A percentile compares a stretch with the other conserved stretches of the same genome.
Conservation (phyloP, 1,140 invertebrate genomes). For the Saccostrea cuccullata region DNA sequence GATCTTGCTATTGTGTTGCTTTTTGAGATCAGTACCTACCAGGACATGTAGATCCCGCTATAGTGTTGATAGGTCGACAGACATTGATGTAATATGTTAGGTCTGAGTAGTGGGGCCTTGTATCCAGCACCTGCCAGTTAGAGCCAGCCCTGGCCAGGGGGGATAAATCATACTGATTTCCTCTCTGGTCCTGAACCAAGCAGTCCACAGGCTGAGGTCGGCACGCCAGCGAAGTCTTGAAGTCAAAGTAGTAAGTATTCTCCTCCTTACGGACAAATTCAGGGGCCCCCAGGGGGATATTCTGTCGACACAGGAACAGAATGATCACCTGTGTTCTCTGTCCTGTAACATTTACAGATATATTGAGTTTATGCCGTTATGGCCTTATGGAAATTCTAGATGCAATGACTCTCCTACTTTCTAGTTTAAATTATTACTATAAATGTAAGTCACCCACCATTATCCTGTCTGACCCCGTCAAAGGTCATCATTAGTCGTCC, state of each 20-base stretch:
- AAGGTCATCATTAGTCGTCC: constrained; percentile 66
- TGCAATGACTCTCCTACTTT: too few species aligned
- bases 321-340: constrained; percentile 61
- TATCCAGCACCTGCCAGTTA: constrained; percentile 67
- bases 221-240: constrained; percentile 71
- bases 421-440: too few species aligned
- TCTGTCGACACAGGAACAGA: constrained; percentile 62
- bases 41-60: constrained; percentile 63
- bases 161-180: constrained; percentile 70
- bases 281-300: constrained; percentile 53
- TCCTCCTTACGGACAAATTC: constrained; percentile 56
- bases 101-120: constrained; percentile 52
- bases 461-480: constrained; percentile 56
- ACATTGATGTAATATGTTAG: constrained; percentile 73
- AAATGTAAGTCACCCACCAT: constrained; percentile 24
- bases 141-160: constrained; percentile 57
- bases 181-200: constrained; percentile 66
- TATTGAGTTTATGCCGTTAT: too few species aligned
- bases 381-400: too few species aligned
- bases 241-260: constrained; percentile 62
- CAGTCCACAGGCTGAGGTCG: constrained; percentile 68
- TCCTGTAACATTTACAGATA: constrained; percentile 51
- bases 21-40: constrained; percentile 58
- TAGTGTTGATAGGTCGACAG: constrained; percentile 69
- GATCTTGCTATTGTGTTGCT: too few species aligned